Conservation (phyloP, 2,113 vertebrate species). For the Phycodurus eques region DNA sequence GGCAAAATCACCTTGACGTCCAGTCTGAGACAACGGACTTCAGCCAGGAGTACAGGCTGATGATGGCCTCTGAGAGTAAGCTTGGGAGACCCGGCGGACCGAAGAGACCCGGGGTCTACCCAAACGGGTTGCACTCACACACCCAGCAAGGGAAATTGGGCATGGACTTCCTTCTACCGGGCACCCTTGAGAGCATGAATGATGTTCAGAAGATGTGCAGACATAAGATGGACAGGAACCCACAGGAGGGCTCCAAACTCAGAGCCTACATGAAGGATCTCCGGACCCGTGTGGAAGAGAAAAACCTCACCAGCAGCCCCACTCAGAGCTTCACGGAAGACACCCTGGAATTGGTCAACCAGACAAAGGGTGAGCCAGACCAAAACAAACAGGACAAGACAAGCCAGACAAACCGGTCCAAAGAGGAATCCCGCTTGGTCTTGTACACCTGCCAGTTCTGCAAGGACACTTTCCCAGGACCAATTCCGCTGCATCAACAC, state of each 20-base stretch:
- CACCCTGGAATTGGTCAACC: conserved; percentile 96
- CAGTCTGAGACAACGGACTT: conserved; percentile 93
- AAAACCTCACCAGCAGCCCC: conserved; percentile 96
- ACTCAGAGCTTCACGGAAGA: conserved; percentile 99
- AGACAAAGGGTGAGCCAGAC: conserved; percentile 97
- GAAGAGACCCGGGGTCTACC: conserved; percentile 81
- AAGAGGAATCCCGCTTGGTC: conserved; percentile 88
- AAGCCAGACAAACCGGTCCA: conserved; percentile 89
- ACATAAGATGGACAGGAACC: conserved; percentile 99
- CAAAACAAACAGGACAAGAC: conserved; percentile 95
- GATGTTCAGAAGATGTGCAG: conserved; percentile 97
- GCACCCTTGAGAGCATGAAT: conserved; percentile 84
- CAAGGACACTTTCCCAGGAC: conserved; percentile 94
- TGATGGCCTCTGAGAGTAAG: conserved; percentile 86
- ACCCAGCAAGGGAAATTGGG: conserved; percentile 81
- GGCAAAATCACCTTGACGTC: conserved; percentile 93
- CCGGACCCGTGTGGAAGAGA: conserved; percentile 90
- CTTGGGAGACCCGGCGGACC: conserved; percentile 77
- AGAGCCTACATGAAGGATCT: conserved; percentile 98
- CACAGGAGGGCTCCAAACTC: conserved; percentile 92
- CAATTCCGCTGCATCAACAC: conserved; percentile 97
- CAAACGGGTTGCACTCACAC: conserved; percentile 89
- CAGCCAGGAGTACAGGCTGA: conserved; percentile 97
- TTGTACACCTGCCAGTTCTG: conserved; percentile 97
- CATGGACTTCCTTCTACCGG: conserved; percentile 83